Percentiles rank a stretch among this genome's conserved stretches.
Evolutionary conservation across 1,140 invertebrate genomes (phyloP).

Genomic region (Babylonia areolata): DNA sequence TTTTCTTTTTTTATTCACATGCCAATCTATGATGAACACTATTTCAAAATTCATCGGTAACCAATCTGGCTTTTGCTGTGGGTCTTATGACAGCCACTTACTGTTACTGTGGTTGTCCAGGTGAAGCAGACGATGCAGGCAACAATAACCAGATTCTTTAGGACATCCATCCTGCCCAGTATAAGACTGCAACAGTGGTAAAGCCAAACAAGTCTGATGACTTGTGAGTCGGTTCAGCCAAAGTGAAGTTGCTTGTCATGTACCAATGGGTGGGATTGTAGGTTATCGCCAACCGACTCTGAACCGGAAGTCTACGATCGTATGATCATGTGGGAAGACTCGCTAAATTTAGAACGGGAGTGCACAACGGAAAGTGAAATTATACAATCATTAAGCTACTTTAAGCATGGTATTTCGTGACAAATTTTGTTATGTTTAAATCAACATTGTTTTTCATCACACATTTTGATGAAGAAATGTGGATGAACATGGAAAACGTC

Average conservation of each 20-base stretch:
- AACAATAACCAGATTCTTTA: not conserved
- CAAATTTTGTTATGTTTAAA: too few species aligned
- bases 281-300: conserved; percentile 21
- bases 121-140: not conserved
- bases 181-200: not conserved
- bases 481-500: too few species aligned
- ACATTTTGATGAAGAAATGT: too few species aligned
- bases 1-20: too few species aligned
- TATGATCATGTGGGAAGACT: not conserved
- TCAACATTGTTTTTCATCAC: too few species aligned
- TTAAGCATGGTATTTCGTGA: too few species aligned
- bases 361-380: too few species aligned
- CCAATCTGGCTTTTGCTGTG: too few species aligned
- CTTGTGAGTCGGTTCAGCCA: not conserved
- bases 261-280: not conserved
- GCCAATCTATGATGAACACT: too few species aligned
- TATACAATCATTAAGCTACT: too few species aligned
- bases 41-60: too few species aligned
- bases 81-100: too few species aligned
- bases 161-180: not conserved
- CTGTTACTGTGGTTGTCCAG: not conserved
- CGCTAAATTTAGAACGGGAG: not conserved
- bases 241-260: not conserved
- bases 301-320: not conserved
- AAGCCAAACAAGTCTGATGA: not conserved